Evolutionary conservation across 2,888 invertebrate species (phyloP), one percentile per base, ranked within the genome.

Genomic region (Phengaris arion): DNA sequence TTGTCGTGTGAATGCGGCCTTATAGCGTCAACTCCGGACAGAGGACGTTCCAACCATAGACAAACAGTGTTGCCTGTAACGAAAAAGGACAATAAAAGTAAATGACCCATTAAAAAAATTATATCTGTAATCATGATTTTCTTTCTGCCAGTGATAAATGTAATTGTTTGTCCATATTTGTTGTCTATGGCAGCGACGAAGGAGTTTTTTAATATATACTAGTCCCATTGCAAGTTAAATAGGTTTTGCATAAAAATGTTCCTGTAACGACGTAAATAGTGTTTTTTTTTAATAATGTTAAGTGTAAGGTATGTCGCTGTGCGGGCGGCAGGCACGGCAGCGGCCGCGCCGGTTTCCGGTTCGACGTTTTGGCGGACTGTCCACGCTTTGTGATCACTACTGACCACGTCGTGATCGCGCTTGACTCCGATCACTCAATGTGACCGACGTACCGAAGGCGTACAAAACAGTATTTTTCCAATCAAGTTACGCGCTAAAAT

Each of bases 211-310:
- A 87, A 86, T 87, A 84, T 87, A 87, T 90, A 91, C 92, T 93
- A 93, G 93, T 93, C 93, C 88, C 90, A 90, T 92, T 92, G 91
- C 92, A 92, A 92, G 89, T 89, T 87, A 86, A 88, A 91, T 89
- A 89, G 87, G 87, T 88, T 88, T 89, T 90, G 90, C 90, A 91
- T 89, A 86, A 87, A 85, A 83, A 82, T 92, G 93, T 93, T 93
- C 93, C 93, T 93, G 90, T 90, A 89, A 90, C 89, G 90, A 90
- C 90, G 89, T 92, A 89, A 89, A 89, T 87, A 87, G 87, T 87
- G 87, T 85, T 89, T 86, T 85, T 86, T 85, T 64, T 64, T 64
- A 22, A 85, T 90, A 90, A 88, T 87, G 82, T 88, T 85, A 87
- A 83, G 81, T 83, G 83, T 91, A 90, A 89, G 83, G 78, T 82